These are phyloP conservation scores for Austrolebias charrua DNA, from an alignment of 2,797 vertebrate species.

Conservation along the genomic window DNA sequence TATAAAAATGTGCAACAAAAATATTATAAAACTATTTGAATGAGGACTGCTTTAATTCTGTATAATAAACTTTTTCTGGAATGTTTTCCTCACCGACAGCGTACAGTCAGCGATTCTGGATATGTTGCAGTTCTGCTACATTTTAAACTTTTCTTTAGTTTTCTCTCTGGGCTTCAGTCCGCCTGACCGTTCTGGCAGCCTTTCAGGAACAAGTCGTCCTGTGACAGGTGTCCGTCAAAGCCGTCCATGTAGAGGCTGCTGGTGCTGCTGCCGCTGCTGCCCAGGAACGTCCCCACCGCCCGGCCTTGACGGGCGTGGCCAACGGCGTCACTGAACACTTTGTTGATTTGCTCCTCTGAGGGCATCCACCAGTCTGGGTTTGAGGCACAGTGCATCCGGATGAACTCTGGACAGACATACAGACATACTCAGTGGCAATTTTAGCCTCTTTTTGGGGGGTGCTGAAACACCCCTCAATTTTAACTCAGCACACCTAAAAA, in stretches of 20 bases:
- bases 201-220: conserved; percentile 92
- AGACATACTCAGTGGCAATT: not conserved
- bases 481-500: too few species aligned
- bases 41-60: conserved; percentile 30
- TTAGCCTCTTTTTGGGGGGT: too few species aligned
- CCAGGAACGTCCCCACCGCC: conserved; percentile 89
- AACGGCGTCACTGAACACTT: conserved; percentile 97
- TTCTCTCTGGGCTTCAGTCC: conserved; percentile 77
- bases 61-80: conserved; percentile 57
- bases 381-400: conserved; percentile 98
- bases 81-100: conserved; percentile 65
- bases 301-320: conserved; percentile 96
- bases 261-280: conserved; percentile 79
- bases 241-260: conserved; percentile 90
- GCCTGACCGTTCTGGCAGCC: conserved; percentile 87
- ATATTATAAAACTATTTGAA: conserved; percentile 48
- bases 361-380: conserved; percentile 99
- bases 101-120: conserved; percentile 54
- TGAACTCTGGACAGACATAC: conserved; percentile 88
- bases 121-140: conserved; percentile 65
- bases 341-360: conserved; percentile 98
- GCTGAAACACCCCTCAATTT: too few species aligned
- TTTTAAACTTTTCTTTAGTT: conserved; percentile 34
- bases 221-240: conserved; percentile 88
- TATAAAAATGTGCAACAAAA: conserved; percentile 52